Percentiles rank a stretch among this genome's conserved stretches.
Conservation (phyloP, 2,113 vertebrate species). For the Oncorhynchus nerka region DNA sequence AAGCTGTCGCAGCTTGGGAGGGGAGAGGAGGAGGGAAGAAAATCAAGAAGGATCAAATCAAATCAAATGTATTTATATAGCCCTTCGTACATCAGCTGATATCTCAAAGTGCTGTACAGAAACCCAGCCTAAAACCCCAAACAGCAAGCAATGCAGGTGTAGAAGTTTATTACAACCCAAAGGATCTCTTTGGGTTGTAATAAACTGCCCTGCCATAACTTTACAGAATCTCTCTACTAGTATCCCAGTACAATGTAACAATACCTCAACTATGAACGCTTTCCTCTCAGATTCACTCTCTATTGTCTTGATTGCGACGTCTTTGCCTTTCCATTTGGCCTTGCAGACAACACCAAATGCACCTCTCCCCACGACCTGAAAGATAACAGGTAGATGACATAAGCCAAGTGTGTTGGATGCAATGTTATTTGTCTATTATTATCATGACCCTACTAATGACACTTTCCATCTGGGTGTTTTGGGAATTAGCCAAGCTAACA, state of each 20-base stretch:
- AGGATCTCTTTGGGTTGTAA: not conserved
- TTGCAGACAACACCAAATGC: conserved; percentile 98
- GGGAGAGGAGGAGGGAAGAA: conserved; percentile 18
- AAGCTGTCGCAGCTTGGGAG: conserved; percentile 86
- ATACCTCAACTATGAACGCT: conserved; percentile 96
- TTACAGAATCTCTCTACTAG: not conserved
- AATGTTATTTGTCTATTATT: not conserved
- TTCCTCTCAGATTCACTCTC: conserved; percentile 99
- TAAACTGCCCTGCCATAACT: not conserved
- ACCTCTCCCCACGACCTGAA: conserved; percentile 96
- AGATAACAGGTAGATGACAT: conserved; percentile 9
- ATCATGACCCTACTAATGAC: not conserved
- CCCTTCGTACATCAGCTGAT: too few species aligned
- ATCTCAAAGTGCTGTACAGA: too few species aligned
- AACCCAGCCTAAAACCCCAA: too few species aligned
- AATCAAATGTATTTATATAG: too few species aligned
- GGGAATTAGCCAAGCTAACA: not conserved
- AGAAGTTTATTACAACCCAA: too few species aligned
- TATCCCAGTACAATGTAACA: not conserved
- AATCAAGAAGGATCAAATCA: conserved; percentile 25
- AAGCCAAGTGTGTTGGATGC: not conserved
- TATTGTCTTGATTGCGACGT: conserved; percentile 98
- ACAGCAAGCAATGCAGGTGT: too few species aligned
- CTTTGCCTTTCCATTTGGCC: conserved; percentile 98
- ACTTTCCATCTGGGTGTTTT: not conserved